A percentile compares a stretch with the other conserved stretches of the same genome.
Evolutionary conservation across 2,797 vertebrate genomes (phyloP).

Genomic region (Hafferia zeledoni): DNA sequence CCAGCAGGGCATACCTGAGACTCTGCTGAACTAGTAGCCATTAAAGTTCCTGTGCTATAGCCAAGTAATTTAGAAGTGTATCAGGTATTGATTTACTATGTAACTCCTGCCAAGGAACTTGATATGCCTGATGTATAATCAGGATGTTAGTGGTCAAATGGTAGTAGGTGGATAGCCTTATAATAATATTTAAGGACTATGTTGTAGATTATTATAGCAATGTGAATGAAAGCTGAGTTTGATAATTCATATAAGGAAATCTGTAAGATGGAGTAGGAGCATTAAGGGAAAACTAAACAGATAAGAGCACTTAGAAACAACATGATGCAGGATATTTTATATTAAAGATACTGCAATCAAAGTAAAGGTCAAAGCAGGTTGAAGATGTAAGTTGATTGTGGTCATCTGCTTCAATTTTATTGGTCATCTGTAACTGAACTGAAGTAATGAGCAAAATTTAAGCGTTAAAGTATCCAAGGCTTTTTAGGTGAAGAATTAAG

Average conservation of each 20-base stretch:
- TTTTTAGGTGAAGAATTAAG: neutral
- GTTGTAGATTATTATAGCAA: neutral
- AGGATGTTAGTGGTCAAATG: neutral
- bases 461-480: neutral
- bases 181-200: neutral
- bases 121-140: neutral
- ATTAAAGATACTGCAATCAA: neutral
- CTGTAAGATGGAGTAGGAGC: neutral
- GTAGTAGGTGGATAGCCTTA: neutral
- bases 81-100: neutral
- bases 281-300: neutral
- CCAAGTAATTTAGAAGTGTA: neutral
- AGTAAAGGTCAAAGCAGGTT: neutral
- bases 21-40: neutral
- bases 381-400: neutral
- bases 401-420: neutral
- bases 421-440: neutral
- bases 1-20: neutral
- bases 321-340: neutral
- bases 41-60: neutral
- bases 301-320: neutral
- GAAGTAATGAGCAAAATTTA: neutral
- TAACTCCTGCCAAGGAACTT: neutral
- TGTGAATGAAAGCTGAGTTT: neutral
- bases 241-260: neutral